Evolutionary conservation across 2,113 vertebrate species (phyloP), one percentile per base, ranked within the genome.

Genomic region (Hydrolagus affinis): DNA sequence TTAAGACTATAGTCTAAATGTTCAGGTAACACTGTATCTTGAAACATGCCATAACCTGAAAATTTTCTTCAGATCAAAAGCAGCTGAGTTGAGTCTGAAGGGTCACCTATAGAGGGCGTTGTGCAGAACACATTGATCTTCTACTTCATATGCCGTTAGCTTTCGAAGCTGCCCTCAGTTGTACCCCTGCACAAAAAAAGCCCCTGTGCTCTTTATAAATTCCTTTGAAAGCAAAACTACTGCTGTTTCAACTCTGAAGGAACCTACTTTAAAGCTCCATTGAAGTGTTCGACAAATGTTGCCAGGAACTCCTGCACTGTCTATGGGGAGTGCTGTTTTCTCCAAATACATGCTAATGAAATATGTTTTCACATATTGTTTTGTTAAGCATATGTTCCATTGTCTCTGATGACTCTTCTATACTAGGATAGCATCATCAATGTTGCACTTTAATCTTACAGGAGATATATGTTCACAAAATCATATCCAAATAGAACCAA

Each of bases 131-230:
- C 15, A 32, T 66, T 66, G 25, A 66, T 68, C 62, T 44, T 44
- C 44, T 66, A 83, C 30, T 83, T 83, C 62, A 66, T 66, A 68
- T 30, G 78, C 78, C 21, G 60, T 32, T 66, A 64, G 62, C 14
- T 83, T 83, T 68, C 62, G 23, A 30, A 25, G n/a, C 57, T 80
- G 44, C 44, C 44, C 44, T 44, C 44, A 44, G 44, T 44, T 44
- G 44, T 44, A 44, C 44, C 44, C 44, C 44, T 44, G 44, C 44
- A 44, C 44, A 44, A 44, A 44, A 44, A 3, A 44, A 83, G 19
- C 78, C 76, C 17, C 78, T 64, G 25, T 30, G 78, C 78, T 83
- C 62, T 23, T 83, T 83, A 83, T 83, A 66, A 68, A 83, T 83
- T 83, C 60, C 60, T 83, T 83, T 83, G 60, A 66, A 83, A 68